phyloP scores from a whole-genome alignment of 2,797 vertebrate species.

The Oryzias dopingdopingensis region DNA sequence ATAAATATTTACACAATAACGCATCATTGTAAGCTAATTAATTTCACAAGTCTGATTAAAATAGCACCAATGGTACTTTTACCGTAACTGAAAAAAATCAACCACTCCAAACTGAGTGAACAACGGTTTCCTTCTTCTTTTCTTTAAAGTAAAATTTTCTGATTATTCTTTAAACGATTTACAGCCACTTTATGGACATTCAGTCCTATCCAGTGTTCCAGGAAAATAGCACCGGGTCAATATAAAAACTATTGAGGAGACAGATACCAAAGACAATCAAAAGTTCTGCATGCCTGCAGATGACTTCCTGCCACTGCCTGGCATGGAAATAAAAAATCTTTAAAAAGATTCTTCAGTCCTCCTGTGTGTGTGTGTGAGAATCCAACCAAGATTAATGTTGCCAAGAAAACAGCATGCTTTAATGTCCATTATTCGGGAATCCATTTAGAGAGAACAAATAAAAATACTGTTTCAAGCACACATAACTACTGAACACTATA shows the following conservation, averaged over 20 bases:
- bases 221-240: no score
- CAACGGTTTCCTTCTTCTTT: no score
- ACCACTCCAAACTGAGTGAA: no score
- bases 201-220: no score
- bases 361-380: constrained; percentile 24
- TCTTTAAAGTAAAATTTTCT: no score
- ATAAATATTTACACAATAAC: no score
- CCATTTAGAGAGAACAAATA: constrained; percentile 6
- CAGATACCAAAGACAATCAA: constrained; percentile 14
- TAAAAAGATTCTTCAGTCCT: constrained; percentile 20
- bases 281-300: constrained; percentile 36
- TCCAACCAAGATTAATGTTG: constrained; percentile 25
- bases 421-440: constrained; percentile 63
- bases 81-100: no score
- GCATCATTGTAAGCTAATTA: no score
- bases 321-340: constrained; percentile 30
- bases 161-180: no score
- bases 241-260: constrained; percentile 7
- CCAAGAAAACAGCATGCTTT: constrained; percentile 45
- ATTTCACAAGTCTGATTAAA: no score
- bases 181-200: no score
- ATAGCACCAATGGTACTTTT: no score
- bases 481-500: constrained; percentile 24
- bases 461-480: constrained; percentile 50
- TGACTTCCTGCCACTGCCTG: constrained; percentile 27